These are phyloP conservation scores for Ammodytes marinus DNA, from an alignment of 2,113 vertebrate genomes.

Conservation along the genomic window DNA sequence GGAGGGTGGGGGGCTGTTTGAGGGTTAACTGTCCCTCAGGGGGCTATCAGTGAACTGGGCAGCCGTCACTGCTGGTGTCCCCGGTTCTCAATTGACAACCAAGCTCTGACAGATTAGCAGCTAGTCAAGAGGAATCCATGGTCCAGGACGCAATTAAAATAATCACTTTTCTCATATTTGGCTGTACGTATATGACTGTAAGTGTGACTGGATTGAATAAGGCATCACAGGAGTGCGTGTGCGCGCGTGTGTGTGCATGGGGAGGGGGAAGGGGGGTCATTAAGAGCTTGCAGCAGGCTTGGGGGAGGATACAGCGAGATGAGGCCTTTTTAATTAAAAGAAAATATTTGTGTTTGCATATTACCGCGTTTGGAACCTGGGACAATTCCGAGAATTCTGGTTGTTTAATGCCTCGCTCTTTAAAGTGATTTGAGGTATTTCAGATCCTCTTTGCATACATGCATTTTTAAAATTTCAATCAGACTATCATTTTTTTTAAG, in stretches of 20 bases:
- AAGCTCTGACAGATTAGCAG: slow-evolving; percentile 80
- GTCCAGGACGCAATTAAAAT: slow-evolving; percentile 70
- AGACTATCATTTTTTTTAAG: slow-evolving; percentile 39
- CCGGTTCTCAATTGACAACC: slow-evolving; percentile 75
- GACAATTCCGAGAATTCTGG: slow-evolving; percentile 70
- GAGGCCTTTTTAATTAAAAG: slow-evolving; percentile 84
- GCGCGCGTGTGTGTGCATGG: slow-evolving; percentile 21
- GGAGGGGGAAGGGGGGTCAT: slow-evolving; percentile 14
- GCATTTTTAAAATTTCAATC: slow-evolving; percentile 77
- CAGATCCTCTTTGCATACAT: slow-evolving; percentile 60
- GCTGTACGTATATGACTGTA: slow-evolving; percentile 30
- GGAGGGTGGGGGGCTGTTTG: slow-evolving; percentile 57
- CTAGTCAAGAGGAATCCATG: slow-evolving; percentile 78
- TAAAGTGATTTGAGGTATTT: slow-evolving; percentile 66
- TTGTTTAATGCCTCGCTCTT: slow-evolving; percentile 68
- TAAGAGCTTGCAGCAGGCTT: slow-evolving; percentile 56
- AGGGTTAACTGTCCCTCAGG: slow-evolving; percentile 86
- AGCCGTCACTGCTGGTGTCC: slow-evolving; percentile 80
- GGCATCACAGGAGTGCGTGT: slow-evolving; percentile 7
- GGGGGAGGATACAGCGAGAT: slow-evolving; percentile 72
- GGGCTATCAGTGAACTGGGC: slow-evolving; percentile 79
- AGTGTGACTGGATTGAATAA: slow-evolving; percentile 28
- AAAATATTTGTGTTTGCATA: slow-evolving; percentile 85
- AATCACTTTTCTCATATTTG: slow-evolving; percentile 63
- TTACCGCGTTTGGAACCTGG: slow-evolving; percentile 61